These are phyloP conservation scores for Agriotes lineatus DNA, from an alignment of 2,888 invertebrate species.

Conservation along the genomic window DNA sequence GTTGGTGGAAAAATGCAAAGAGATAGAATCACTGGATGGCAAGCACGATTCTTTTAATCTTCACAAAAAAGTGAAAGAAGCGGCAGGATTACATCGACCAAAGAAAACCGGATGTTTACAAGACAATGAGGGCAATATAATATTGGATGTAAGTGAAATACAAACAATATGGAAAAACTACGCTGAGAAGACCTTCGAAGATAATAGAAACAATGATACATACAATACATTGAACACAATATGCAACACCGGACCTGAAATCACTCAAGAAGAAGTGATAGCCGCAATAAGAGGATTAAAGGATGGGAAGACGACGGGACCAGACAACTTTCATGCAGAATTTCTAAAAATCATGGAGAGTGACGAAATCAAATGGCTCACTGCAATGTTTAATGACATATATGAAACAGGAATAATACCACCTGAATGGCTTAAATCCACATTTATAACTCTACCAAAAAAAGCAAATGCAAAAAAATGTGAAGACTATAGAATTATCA, in stretches of 20 bases:
- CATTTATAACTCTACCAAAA: conserved; percentile 35
- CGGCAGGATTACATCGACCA: conserved; percentile 1
- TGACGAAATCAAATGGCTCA: not conserved
- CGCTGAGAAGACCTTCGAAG: conserved; percentile 9
- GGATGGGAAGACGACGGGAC: not conserved
- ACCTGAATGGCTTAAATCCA: conserved; percentile 31
- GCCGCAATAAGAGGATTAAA: not conserved
- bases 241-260: not conserved
- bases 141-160: not conserved
- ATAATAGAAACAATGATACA: conserved; percentile 10
- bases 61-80: conserved; percentile 14
- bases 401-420: conserved; percentile 21
- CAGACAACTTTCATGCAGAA: not conserved
- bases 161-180: conserved; percentile 11
- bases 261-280: not conserved
- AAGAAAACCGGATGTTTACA: not conserved
- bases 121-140: conserved; percentile 4
- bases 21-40: not conserved
- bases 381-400: not conserved
- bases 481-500: conserved; percentile 44
- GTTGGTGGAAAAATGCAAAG: too few relatives aligned
- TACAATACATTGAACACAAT: not conserved
- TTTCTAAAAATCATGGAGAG: not conserved
- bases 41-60: not conserved
- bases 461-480: conserved; percentile 42